Conservation (phyloP, 2,113 vertebrate genomes). For the Silurus meridionalis region DNA sequence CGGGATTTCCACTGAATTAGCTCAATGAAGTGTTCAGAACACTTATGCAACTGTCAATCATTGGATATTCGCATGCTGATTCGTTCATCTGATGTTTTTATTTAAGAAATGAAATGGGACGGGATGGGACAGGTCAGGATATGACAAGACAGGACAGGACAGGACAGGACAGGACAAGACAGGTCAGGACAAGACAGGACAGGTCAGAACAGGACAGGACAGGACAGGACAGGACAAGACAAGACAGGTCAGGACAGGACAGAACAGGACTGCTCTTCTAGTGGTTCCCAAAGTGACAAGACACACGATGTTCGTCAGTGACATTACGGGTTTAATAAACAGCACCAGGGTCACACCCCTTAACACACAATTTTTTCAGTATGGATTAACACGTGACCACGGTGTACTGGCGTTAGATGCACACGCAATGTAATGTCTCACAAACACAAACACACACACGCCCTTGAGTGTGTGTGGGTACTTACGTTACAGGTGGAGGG, state of each 20-base stretch:
- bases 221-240: fast-evolving
- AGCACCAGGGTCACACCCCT: not conserved
- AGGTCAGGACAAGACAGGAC: not conserved
- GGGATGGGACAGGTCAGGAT: not conserved
- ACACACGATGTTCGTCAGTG: not conserved
- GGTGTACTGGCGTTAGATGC: not conserved
- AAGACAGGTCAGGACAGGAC: too few species aligned
- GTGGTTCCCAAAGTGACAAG: not conserved
- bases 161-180: not conserved
- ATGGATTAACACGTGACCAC: not conserved
- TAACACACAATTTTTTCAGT: not conserved
- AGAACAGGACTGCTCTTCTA: not conserved
- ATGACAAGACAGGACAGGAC: not conserved
- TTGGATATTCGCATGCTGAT: not conserved
- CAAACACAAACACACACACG: slow-evolving; percentile 24
- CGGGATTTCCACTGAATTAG: not conserved
- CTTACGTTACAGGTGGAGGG: slow-evolving; percentile 95
- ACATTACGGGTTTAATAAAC: not conserved
- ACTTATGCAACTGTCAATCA: not conserved
- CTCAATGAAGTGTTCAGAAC: not conserved
- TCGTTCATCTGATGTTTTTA: too few species aligned
- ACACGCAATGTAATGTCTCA: not conserved
- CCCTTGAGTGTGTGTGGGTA: slow-evolving; percentile 59
- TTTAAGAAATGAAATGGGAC: too few species aligned
- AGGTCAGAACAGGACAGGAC: fast-evolving